A percentile compares a stretch with the other conserved stretches of the same genome.
phyloP scores from a whole-genome alignment of 2,797 vertebrate genomes.

The Pantherophis alleghaniensis region DNA sequence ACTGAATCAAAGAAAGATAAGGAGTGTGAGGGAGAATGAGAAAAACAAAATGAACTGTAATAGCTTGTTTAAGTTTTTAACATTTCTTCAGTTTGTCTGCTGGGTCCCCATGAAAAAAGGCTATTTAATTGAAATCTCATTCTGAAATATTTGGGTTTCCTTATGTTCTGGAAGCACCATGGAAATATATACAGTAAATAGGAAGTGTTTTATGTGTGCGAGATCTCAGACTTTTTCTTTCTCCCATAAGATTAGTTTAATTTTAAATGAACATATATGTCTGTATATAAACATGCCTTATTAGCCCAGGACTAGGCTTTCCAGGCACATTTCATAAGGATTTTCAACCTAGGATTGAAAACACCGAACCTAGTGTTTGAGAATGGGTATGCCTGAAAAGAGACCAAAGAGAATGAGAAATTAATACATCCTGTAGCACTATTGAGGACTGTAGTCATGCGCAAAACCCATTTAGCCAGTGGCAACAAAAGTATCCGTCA shows the following conservation, averaged over 20 bases:
- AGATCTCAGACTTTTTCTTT: constrained; percentile 32
- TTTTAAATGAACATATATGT: constrained; percentile 40
- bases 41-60: constrained; percentile 16
- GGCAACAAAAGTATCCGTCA: constrained; percentile 66
- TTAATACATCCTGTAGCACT: constrained; percentile 65
- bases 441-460: constrained; percentile 52
- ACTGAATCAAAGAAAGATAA: not conserved
- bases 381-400: constrained; percentile 48
- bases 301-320: constrained; percentile 38
- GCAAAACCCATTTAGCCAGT: constrained; percentile 63
- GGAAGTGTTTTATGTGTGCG: constrained; percentile 51
- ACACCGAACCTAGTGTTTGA: constrained; percentile 41
- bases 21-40: not conserved
- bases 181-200: constrained; percentile 14
- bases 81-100: constrained; percentile 55
- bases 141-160: constrained; percentile 37
- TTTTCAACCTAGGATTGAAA: constrained; percentile 38
- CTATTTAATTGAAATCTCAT: constrained; percentile 34
- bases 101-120: not conserved
- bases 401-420: constrained; percentile 58
- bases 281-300: constrained; percentile 36
- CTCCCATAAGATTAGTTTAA: constrained; percentile 30
- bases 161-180: constrained; percentile 46
- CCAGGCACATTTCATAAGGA: constrained; percentile 44
- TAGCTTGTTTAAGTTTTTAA: not conserved